Percentiles rank a stretch among this genome's conserved stretches.
phyloP scores from a whole-genome alignment of 2,113 vertebrate genomes.

The Corydoras sp. region DNA sequence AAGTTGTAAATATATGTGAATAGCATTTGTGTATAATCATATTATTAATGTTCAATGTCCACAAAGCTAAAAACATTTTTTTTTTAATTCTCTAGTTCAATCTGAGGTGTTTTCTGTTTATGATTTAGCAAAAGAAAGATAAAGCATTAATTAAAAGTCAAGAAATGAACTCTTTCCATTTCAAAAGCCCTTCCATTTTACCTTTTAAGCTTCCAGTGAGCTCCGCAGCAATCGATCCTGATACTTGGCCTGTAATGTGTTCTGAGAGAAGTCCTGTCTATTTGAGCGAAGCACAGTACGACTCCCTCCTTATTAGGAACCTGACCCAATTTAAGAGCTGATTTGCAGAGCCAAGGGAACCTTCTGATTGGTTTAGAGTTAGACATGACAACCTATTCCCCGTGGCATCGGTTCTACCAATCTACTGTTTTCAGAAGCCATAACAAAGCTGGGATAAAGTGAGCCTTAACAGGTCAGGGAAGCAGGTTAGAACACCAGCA shows the following conservation, averaged over 20 bases:
- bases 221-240: not conserved
- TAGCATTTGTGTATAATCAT: too few relatives aligned
- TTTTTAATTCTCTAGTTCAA: too few relatives aligned
- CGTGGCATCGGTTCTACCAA: conserved; percentile 16
- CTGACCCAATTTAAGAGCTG: conserved; percentile 49
- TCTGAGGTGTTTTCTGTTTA: too few relatives aligned
- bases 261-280: conserved; percentile 55
- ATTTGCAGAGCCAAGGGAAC: conserved; percentile 33
- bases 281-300: conserved; percentile 39
- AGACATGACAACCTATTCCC: conserved; percentile 41
- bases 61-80: too few relatives aligned
- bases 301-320: conserved; percentile 44
- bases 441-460: conserved; percentile 18
- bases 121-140: not conserved
- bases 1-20: too few relatives aligned
- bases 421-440: conserved; percentile 22
- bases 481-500: not conserved
- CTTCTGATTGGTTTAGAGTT: conserved; percentile 45
- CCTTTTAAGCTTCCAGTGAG: not conserved
- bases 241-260: conserved; percentile 32
- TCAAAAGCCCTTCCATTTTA: not conserved
- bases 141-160: not conserved
- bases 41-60: too few relatives aligned
- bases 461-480: conserved; percentile 5
- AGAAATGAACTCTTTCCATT: not conserved